phyloP scores from a whole-genome alignment of 1,140 invertebrate species.

The Hyles vespertilio region DNA sequence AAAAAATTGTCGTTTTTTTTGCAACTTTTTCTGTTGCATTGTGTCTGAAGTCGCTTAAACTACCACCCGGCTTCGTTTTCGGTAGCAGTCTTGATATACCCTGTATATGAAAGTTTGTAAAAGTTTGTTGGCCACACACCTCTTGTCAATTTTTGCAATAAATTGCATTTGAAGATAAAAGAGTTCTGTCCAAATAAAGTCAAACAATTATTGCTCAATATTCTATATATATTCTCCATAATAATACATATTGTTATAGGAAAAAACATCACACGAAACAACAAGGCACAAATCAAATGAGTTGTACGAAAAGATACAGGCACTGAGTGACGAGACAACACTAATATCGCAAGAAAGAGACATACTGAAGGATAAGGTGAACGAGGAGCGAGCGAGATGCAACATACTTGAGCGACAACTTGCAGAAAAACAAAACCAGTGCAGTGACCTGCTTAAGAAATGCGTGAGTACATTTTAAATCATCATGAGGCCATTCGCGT shows the following conservation, averaged over 20 bases:
- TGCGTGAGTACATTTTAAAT: slow-evolving; percentile 39
- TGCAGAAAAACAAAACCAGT: slow-evolving; percentile 43
- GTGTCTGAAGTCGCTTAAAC: too few relatives aligned
- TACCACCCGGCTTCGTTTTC: too few relatives aligned
- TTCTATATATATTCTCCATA: too few relatives aligned
- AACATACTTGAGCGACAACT: slow-evolving; percentile 49
- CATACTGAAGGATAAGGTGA: slow-evolving; percentile 74
- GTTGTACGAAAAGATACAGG: slow-evolving; percentile 33
- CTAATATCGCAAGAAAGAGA: slow-evolving; percentile 46
- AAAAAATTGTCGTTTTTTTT: too few relatives aligned
- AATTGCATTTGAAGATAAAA: background rate
- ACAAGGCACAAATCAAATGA: slow-evolving; percentile 40
- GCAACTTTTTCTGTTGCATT: too few relatives aligned
- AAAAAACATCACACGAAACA: slow-evolving; percentile 45
- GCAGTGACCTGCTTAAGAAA: slow-evolving; percentile 49
- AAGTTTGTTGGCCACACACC: too few relatives aligned
- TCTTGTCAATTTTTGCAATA: too few relatives aligned
- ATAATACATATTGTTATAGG: slow-evolving; percentile 33
- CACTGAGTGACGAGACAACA: slow-evolving; percentile 28
- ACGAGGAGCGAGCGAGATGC: slow-evolving; percentile 52
- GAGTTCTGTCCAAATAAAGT: too few relatives aligned
- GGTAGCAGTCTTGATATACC: too few relatives aligned
- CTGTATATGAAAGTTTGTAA: too few relatives aligned
- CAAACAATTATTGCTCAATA: too few relatives aligned
- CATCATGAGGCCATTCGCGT: too few relatives aligned